Evolutionary conservation across 2,797 vertebrate species (phyloP), one percentile per base, ranked within the genome.

Genomic region (Lates japonicus): DNA sequence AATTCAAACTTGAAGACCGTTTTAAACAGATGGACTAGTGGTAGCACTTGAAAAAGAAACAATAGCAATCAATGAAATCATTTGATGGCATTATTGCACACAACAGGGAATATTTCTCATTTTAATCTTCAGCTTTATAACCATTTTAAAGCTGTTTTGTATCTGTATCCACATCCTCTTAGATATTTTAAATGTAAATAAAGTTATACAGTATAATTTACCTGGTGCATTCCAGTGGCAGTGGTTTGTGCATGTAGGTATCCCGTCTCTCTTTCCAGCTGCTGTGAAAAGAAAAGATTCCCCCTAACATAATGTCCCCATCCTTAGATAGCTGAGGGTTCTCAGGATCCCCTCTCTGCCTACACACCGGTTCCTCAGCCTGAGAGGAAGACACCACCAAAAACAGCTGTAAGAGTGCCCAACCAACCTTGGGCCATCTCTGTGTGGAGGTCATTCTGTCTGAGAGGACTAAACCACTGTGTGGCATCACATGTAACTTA

Each of bases 231-330:
- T 90, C 83, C 41, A 92, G 67, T 37, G 87, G 70, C 49, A 59
- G 60, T 33, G 93, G 93, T 70, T 76, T 80, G 14, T 81, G 25
- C 25, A 16, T 78, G 66, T 90, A 95, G 51, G 55, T 29, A 3
- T 89, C 73, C n/a, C 90, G 48, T 70, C 52, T 81, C 67, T 81
- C 61, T 25, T 83, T 76, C 92, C 92, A 95, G 76, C 83, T 94
- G 61, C 86, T 94, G 81, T 95, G 94, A 48, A 95, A 94, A 39
- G 91, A 88, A 16, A 94, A 95, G 39, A 94, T 84, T 1, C 91
- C 95, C 64, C 95, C 95, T 20, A 95, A 54, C 39, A 91, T 66
- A 20, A 95, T 91, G 79, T 95, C 90, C 5, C 95, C 95, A 33
- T 93, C 68, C 54, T 93, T 93, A 22, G 44, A 90, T 22, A 95